These are phyloP conservation scores for Neofelis nebulosa DNA, from an alignment of 2,113 vertebrate genomes.

Conservation along the genomic window DNA sequence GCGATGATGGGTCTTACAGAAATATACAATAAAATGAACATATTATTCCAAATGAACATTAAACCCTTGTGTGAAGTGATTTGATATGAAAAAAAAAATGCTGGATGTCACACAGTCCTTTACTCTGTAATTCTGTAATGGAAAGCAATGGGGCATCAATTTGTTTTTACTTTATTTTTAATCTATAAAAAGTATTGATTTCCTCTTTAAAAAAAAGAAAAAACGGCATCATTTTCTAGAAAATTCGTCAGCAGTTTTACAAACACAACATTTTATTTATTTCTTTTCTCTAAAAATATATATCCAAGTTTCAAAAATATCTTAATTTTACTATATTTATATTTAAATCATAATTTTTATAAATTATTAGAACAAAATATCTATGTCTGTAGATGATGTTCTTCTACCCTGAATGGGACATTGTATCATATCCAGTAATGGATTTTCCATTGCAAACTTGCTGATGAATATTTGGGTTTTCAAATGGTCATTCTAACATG, in stretches of 20 bases:
- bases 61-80: slow-evolving; percentile 33
- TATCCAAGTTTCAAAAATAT: not conserved
- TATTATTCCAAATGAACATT: not conserved
- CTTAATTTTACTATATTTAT: not conserved
- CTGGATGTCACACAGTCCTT: not conserved
- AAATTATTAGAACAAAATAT: not conserved
- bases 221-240: not conserved
- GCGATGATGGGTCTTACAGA: not conserved
- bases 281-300: not conserved
- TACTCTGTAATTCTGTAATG: not conserved
- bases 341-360: not conserved
- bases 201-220: not conserved
- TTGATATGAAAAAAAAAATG: not conserved
- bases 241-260: not conserved
- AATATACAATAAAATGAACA: not conserved
- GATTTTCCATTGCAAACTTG: not conserved
- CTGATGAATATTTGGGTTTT: not conserved
- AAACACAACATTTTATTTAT: not conserved
- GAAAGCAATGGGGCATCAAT: not conserved
- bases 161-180: not conserved
- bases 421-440: not conserved
- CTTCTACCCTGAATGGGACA: not conserved
- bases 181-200: not conserved
- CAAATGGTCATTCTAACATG: not conserved
- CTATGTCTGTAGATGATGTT: not conserved